A percentile compares a stretch with the other conserved stretches of the same genome.
Conservation (phyloP, 2,797 vertebrate genomes). For the Calcarius lapponicus region DNA sequence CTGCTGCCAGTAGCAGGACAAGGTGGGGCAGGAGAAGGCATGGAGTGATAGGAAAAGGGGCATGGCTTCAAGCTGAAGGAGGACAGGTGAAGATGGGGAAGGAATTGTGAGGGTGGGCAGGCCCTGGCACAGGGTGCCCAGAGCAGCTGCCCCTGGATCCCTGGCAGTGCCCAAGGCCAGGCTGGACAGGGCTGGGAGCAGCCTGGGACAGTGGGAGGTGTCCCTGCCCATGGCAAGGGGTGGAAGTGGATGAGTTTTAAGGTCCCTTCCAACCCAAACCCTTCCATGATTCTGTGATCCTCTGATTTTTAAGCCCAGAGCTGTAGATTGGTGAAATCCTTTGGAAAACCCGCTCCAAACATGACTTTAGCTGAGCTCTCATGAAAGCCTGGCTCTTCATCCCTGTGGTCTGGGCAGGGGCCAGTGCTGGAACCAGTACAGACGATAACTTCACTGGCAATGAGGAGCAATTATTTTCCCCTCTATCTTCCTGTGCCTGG, state of each 20-base stretch:
- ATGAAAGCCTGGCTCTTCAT: background rate
- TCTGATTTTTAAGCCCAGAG: background rate
- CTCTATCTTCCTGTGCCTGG: conserved; percentile 38
- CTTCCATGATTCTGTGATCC: background rate
- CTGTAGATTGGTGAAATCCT: background rate
- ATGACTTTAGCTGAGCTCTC: background rate
- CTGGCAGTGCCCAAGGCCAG: background rate
- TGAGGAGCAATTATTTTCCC: background rate
- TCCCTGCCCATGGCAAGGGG: background rate
- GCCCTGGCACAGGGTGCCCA: background rate
- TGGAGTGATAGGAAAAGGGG: background rate
- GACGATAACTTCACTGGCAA: conserved; percentile 23
- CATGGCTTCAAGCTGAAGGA: background rate
- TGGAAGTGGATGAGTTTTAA: fast-evolving
- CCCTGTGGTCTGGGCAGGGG: conserved; percentile 47
- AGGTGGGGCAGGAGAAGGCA: background rate
- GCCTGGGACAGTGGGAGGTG: background rate
- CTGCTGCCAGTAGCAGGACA: background rate
- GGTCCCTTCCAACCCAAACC: background rate
- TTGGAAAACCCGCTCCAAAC: background rate
- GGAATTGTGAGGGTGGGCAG: background rate
- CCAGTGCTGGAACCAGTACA: conserved; percentile 45
- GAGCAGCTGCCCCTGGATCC: background rate
- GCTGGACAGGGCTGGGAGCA: background rate
- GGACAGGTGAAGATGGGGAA: background rate